These are phyloP conservation scores for Chorisops tibialis DNA, from an alignment of 2,888 invertebrate genomes.

Conservation along the genomic window DNA sequence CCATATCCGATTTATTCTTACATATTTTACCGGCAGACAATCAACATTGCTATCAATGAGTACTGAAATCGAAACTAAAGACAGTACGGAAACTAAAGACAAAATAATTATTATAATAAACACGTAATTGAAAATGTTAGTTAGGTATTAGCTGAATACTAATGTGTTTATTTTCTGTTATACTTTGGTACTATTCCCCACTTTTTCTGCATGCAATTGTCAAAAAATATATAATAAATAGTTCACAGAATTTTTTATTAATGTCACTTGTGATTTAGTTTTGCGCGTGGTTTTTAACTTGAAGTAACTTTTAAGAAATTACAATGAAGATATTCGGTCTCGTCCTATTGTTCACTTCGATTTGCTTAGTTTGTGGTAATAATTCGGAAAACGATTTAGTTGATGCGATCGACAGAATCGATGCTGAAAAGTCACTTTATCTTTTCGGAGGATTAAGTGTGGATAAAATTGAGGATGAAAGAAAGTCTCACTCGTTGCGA, in stretches of 20 bases:
- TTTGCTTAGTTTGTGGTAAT: neutral
- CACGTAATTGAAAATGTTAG: neutral
- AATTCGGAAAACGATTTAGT: conserved; percentile 52
- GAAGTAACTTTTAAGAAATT: neutral
- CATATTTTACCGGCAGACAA: too few species aligned
- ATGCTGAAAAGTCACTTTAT: conserved; percentile 49
- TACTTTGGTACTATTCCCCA: neutral
- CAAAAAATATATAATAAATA: conserved; percentile 30
- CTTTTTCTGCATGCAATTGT: neutral
- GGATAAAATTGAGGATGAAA: conserved; percentile 46
- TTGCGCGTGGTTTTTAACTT: neutral
- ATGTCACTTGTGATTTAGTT: conserved; percentile 20
- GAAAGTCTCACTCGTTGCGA: conserved; percentile 41
- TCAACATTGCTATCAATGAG: too few species aligned
- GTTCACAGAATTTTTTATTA: conserved; percentile 41
- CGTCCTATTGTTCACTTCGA: neutral
- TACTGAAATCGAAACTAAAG: too few species aligned
- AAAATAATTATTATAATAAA: neutral
- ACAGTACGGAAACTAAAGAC: too few species aligned
- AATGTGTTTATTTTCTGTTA: neutral
- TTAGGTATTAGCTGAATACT: neutral
- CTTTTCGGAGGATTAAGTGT: conserved; percentile 52
- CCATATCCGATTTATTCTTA: too few species aligned
- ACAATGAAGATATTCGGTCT: conserved; percentile 18
- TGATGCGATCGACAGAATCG: conserved; percentile 52